Evolutionary conservation across 1,140 invertebrate species (phyloP).

Genomic region (Pseudomyrmex cubaensis): DNA sequence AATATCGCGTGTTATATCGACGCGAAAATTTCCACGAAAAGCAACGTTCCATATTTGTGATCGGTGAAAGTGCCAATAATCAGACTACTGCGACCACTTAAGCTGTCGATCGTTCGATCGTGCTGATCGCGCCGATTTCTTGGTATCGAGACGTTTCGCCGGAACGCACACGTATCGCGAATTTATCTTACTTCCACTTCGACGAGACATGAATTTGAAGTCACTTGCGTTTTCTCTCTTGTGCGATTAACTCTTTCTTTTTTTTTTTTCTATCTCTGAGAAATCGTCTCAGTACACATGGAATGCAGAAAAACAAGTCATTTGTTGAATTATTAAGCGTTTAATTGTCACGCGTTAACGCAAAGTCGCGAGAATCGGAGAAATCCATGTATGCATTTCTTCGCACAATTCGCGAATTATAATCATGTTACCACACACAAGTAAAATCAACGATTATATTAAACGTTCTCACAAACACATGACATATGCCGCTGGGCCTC

Average conservation of each 20-base stretch:
- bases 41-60: conserved; percentile 40
- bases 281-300: neutral
- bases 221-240: neutral
- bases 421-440: conserved; percentile 3
- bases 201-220: neutral
- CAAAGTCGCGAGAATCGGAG: conserved; percentile 4
- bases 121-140: conserved; percentile 23
- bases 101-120: conserved; percentile 16
- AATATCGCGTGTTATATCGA: neutral
- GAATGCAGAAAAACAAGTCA: neutral
- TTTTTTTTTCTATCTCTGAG: neutral
- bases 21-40: conserved; percentile 24
- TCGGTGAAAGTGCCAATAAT: conserved; percentile 68
- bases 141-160: conserved; percentile 1
- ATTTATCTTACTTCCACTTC: conserved; percentile 1
- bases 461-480: conserved; percentile 56
- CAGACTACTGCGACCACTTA: conserved; percentile 1
- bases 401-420: conserved; percentile 61
- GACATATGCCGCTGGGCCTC: neutral
- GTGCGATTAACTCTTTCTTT: neutral
- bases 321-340: conserved; percentile 32
- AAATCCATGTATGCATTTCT: conserved; percentile 45
- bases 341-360: conserved; percentile 27
- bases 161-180: conserved; percentile 5
- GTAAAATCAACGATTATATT: conserved; percentile 51